Conservation (phyloP, 2,113 vertebrate species). For the Psilopsiagon aymara region DNA sequence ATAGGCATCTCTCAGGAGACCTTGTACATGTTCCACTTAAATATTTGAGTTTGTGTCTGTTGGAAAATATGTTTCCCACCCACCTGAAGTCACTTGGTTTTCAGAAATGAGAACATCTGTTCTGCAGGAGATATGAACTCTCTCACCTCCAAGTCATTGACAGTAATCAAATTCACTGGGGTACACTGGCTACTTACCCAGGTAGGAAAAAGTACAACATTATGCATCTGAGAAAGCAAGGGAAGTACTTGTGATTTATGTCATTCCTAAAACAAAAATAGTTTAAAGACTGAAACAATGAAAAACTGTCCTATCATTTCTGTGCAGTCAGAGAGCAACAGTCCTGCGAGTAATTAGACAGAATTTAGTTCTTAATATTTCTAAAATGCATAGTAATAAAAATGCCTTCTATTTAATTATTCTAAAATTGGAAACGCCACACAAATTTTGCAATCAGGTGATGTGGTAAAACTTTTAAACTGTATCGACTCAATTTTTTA, state of each 20-base stretch:
- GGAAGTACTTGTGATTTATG: not conserved
- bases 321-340: not conserved
- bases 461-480: not conserved
- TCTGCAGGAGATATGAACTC: not conserved
- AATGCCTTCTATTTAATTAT: not conserved
- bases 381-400: not conserved
- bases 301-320: not conserved
- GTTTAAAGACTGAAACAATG: not conserved
- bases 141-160: not conserved
- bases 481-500: not conserved
- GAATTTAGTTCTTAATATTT: not conserved
- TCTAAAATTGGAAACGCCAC: not conserved
- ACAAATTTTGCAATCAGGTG: not conserved
- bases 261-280: not conserved
- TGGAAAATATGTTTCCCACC: not conserved
- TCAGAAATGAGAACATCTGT: not conserved
- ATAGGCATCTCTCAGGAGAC: conserved; percentile 11
- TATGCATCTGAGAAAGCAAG: not conserved
- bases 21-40: not conserved
- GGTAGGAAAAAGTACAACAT: not conserved
- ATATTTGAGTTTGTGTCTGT: not conserved
- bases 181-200: not conserved
- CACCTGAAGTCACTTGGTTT: not conserved
- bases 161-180: not conserved
- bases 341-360: not conserved